These are phyloP conservation scores for Syngnathus scovelli DNA, from an alignment of 2,113 vertebrate species.

Conservation along the genomic window DNA sequence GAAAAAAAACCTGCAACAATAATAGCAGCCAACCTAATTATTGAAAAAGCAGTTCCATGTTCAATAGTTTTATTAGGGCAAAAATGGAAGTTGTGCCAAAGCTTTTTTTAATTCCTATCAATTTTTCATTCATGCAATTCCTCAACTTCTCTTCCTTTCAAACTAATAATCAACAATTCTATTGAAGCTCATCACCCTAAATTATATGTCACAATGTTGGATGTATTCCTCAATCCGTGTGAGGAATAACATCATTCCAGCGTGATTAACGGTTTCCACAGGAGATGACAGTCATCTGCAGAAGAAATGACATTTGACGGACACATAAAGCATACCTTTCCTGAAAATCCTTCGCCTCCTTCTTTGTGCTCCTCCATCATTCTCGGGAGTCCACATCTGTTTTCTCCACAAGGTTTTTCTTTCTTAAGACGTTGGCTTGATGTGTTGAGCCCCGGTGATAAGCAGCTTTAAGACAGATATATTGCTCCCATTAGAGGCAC, in stretches of 20 bases:
- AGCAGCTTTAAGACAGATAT: conserved; percentile 49
- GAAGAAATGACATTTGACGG: conserved; percentile 6
- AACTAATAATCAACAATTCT: background rate
- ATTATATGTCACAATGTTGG: background rate
- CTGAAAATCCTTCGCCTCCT: background rate
- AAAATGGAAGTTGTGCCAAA: background rate
- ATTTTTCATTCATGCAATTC: background rate
- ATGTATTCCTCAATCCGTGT: background rate
- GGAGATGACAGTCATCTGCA: conserved; percentile 17
- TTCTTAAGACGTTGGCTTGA: conserved; percentile 12
- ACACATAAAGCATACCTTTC: conserved; percentile 11
- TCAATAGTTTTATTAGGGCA: background rate
- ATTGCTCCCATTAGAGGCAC: conserved; percentile 60
- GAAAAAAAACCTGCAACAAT: background rate
- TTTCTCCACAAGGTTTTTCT: conserved; percentile 3
- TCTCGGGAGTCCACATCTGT: conserved; percentile 26
- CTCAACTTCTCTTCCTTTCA: background rate
- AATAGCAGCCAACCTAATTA: too few relatives aligned
- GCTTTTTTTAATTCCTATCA: background rate
- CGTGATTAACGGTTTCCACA: conserved; percentile 10
- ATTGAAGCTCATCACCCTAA: background rate
- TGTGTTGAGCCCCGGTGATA: conserved; percentile 32
- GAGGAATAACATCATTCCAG: background rate
- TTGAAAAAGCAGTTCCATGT: too few relatives aligned
- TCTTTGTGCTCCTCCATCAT: background rate